These are phyloP conservation scores for Graptemys geographica DNA, from an alignment of 2,797 vertebrate species.

Conservation along the genomic window DNA sequence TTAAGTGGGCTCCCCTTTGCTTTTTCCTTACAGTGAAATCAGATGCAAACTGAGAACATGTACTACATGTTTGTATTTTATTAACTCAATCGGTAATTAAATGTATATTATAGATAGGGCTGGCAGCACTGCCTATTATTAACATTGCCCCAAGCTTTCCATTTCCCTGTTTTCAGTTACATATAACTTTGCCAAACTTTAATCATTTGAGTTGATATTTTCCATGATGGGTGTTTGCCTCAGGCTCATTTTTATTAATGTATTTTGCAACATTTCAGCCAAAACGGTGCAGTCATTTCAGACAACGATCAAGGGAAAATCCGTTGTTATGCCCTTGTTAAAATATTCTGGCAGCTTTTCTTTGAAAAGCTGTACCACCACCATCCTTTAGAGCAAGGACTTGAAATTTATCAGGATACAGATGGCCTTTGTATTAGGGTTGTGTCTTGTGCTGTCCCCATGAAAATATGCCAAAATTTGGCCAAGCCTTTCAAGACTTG, in stretches of 20 bases:
- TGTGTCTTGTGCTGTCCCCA: neutral
- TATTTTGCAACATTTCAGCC: neutral
- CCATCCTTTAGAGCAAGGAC: neutral
- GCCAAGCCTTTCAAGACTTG: neutral
- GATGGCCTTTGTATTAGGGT: neutral
- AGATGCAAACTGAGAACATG: neutral
- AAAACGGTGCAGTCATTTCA: neutral
- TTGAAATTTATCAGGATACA: neutral
- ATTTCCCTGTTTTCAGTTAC: neutral
- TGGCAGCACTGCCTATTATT: neutral
- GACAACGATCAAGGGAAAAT: neutral
- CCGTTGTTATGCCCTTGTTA: neutral
- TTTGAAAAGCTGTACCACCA: neutral
- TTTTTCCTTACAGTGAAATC: neutral
- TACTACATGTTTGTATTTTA: neutral
- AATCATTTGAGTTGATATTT: neutral
- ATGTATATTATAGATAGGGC: neutral
- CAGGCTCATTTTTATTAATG: neutral
- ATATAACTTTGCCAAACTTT: neutral
- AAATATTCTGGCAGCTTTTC: neutral
- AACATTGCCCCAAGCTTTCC: neutral
- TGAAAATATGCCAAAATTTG: neutral
- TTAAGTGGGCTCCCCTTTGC: neutral
- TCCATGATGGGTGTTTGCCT: neutral
- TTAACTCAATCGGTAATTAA: neutral